Evolutionary conservation across 2,888 invertebrate species (phyloP).

Genomic region (Ophion costatus): DNA sequence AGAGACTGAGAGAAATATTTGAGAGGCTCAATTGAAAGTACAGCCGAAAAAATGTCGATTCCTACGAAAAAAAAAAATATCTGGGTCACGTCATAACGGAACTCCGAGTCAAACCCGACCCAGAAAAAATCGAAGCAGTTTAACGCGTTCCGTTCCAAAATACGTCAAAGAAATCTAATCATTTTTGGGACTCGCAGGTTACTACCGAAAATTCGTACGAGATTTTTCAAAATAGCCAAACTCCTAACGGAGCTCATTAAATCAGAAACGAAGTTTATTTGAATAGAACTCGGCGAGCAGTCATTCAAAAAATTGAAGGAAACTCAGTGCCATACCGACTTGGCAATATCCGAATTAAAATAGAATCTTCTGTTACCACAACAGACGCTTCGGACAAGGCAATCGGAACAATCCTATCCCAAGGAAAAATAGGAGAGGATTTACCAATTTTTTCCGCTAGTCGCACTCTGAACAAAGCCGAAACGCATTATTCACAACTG

Average conservation of each 20-base stretch:
- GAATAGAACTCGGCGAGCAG: conserved; percentile 45
- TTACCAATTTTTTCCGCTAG: no score
- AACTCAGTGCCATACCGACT: conserved; percentile 44
- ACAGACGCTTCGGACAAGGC: conserved; percentile 76
- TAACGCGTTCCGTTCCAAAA: conserved; percentile 43
- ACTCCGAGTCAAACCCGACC: conserved; percentile 65
- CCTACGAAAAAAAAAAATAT: conserved; percentile 14
- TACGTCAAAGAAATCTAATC: conserved; percentile 63
- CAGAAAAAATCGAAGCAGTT: conserved; percentile 66
- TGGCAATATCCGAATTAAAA: conserved; percentile 74
- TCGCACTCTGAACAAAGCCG: conserved; percentile 72
- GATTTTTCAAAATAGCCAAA: conserved; percentile 11
- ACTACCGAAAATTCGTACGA: conserved; percentile 50
- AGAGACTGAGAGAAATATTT: conserved; percentile 34
- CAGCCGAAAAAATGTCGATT: no score
- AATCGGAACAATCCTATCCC: conserved; percentile 74
- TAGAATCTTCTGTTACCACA: conserved; percentile 71
- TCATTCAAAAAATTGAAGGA: conserved; percentile 61
- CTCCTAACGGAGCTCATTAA: conserved; percentile 69
- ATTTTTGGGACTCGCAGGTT: conserved; percentile 68
- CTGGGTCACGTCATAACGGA: conserved; percentile 22
- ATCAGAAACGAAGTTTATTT: conserved; percentile 64
- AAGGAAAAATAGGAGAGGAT: conserved; percentile 76
- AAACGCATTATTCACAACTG: conserved; percentile 69
- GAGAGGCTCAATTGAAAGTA: conserved; percentile 26